These are phyloP conservation scores for Larimichthys polyactis DNA, from an alignment of 2,113 vertebrate genomes.

Conservation along the genomic window DNA sequence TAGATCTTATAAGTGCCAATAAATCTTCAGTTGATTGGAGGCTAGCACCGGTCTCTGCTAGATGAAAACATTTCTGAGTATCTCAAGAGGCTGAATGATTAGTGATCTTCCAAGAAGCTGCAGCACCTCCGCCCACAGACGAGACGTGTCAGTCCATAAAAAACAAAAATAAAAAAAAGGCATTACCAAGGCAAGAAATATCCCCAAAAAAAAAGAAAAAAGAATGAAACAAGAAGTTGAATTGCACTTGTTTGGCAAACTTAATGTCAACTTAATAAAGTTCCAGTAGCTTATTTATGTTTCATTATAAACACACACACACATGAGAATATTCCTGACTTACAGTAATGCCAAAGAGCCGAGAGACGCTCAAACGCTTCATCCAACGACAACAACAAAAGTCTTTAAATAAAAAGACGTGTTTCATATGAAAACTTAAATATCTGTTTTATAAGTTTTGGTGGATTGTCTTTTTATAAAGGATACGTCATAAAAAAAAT, in stretches of 20 bases:
- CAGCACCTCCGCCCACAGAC: conserved; percentile 17
- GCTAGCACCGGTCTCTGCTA: background rate
- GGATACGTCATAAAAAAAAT: conserved; percentile 39
- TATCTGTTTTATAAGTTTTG: conserved; percentile 60
- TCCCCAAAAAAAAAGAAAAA: conserved; percentile 16
- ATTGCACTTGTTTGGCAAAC: conserved; percentile 65
- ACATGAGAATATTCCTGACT: conserved; percentile 63
- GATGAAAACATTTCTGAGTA: conserved; percentile 27
- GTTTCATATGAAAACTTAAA: conserved; percentile 75
- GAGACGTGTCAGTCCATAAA: conserved; percentile 22
- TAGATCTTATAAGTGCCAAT: too few species aligned
- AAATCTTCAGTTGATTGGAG: background rate
- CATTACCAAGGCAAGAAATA: conserved; percentile 39
- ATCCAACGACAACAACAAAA: conserved; percentile 25
- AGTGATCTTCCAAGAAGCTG: conserved; percentile 27
- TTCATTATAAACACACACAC: conserved; percentile 40
- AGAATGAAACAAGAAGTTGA: conserved; percentile 35
- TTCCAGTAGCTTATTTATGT: conserved; percentile 77
- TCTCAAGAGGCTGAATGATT: conserved; percentile 23
- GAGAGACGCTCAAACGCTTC: conserved; percentile 64
- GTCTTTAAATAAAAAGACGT: conserved; percentile 75
- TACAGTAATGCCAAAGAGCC: conserved; percentile 67
- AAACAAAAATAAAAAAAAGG: background rate
- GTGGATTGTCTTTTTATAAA: conserved; percentile 76
- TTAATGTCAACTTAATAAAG: conserved; percentile 38